phyloP scores from a whole-genome alignment of 2,888 invertebrate genomes.

The Drosophila parthenogenetica region DNA sequence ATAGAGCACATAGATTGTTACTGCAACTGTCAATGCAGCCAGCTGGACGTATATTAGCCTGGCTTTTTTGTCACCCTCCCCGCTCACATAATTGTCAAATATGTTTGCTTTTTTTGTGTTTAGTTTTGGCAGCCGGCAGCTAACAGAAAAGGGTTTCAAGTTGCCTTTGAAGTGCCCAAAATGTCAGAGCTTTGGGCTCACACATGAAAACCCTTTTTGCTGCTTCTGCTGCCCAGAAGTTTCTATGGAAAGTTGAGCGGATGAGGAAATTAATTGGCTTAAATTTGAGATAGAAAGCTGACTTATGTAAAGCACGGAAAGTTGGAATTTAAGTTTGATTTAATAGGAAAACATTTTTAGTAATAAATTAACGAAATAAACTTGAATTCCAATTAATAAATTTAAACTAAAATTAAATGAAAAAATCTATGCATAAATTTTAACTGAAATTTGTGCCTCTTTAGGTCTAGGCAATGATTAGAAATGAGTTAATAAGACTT shows the following conservation, averaged over 20 bases:
- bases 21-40: slow-evolving; percentile 50
- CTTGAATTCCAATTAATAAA: too few species aligned
- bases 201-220: slow-evolving; percentile 10
- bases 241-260: slow-evolving; percentile 1
- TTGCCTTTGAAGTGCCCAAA: slow-evolving; percentile 55
- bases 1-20: slow-evolving; percentile 14
- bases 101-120: slow-evolving; percentile 6
- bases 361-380: too few species aligned
- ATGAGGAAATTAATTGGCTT: neutral
- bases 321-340: too few species aligned
- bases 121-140: slow-evolving; percentile 11
- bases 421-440: too few species aligned
- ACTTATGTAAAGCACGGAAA: neutral
- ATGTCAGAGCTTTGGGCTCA: slow-evolving; percentile 32
- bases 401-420: too few species aligned
- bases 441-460: too few species aligned
- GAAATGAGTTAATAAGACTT: too few species aligned
- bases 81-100: slow-evolving; percentile 13
- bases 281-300: neutral
- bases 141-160: slow-evolving; percentile 1
- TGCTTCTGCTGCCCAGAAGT: too few species aligned
- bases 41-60: slow-evolving; percentile 25
- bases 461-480: too few species aligned
- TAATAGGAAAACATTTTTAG: too few species aligned
- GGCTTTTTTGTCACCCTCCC: neutral